A percentile compares a stretch with the other conserved stretches of the same genome.
Conservation (phyloP, 1,140 invertebrate genomes). For the Drosophila eugracilis region DNA sequence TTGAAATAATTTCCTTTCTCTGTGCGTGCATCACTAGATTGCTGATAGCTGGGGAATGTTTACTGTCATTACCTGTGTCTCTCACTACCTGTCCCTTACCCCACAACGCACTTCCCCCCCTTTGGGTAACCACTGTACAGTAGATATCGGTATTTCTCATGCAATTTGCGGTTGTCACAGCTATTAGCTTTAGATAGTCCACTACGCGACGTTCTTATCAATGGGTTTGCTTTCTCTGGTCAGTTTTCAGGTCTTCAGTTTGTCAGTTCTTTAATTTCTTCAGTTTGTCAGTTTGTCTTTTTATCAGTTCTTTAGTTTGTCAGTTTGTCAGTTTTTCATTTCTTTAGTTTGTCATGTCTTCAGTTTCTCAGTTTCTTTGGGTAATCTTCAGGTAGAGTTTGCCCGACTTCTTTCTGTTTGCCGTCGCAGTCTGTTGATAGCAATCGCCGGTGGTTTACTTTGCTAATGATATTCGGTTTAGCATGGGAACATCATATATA, state of each 20-base stretch:
- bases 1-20: not conserved
- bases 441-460: slow-evolving; percentile 20
- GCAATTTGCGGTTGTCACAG: slow-evolving; percentile 68
- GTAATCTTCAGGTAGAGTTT: slow-evolving; percentile 62
- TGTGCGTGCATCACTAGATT: slow-evolving; percentile 33
- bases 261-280: not conserved
- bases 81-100: slow-evolving; percentile 12
- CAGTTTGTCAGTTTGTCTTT: not conserved
- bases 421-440: slow-evolving; percentile 12
- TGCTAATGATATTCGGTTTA: slow-evolving; percentile 24
- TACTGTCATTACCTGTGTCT: slow-evolving; percentile 46
- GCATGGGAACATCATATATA: slow-evolving; percentile 4
- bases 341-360: too few relatives aligned
- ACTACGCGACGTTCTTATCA: slow-evolving; percentile 48
- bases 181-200: slow-evolving; percentile 67
- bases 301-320: too few relatives aligned
- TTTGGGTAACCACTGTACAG: too few relatives aligned
- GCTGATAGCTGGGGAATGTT: slow-evolving; percentile 30
- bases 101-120: not conserved
- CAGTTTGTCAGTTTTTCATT: slow-evolving; percentile 7
- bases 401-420: slow-evolving; percentile 2
- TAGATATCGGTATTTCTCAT: slow-evolving; percentile 47
- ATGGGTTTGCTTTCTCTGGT: slow-evolving; percentile 44
- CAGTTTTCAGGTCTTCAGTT: too few relatives aligned
- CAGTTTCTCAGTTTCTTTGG: not conserved